Evolutionary conservation across 2,888 invertebrate species (phyloP), one percentile per base, ranked within the genome.

Genomic region (Drosophila rubida): DNA sequence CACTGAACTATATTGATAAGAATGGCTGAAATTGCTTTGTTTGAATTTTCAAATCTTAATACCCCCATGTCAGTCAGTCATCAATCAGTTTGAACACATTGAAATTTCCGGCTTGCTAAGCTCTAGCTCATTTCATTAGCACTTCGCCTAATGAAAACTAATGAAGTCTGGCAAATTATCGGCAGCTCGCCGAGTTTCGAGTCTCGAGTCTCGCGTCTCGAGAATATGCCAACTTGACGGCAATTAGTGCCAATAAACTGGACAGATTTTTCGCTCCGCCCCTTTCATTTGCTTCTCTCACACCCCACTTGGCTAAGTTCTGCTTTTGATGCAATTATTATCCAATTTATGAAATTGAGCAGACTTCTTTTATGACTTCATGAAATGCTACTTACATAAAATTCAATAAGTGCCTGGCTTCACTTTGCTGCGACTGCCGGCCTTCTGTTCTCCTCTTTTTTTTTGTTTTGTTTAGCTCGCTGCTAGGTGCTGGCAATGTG

Each of bases 321-420:
- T 14, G 8, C 50, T 2, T 27, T 25, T 19, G 11, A 23, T 48
- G 67, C 77, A 84, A 81, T 87, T 83, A 80, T 87, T 84, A 48
- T 75, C 42, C 66, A 87, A 83, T 83, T 87, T 83, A 73, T 77
- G 79, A 87, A 87, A 87, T 84, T 84, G 81, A 81, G 60, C 66
- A 66, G 71, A 61, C 58, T 66, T 80, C 54, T 67, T 84, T 83
- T 69, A 80, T 70, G 66, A 39, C 37, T 62, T 53, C 49, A 78
- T 78, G 63, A 75, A 78, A 69, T 63, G 74, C 61, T 68, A 54
- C 75, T 55, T 55, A 54, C 45, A 61, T 61, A 61, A 61, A 55
- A 86, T 84, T 76, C 55, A 74, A 80, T 81, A 72, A 78, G 64
- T 62, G 58, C 65, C 69, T 50, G 45, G 51, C 30, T 7, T 27